Evolutionary conservation across 2,797 vertebrate species (phyloP), one percentile per base, ranked within the genome.

Genomic region (Neolamprologus multifasciatus): DNA sequence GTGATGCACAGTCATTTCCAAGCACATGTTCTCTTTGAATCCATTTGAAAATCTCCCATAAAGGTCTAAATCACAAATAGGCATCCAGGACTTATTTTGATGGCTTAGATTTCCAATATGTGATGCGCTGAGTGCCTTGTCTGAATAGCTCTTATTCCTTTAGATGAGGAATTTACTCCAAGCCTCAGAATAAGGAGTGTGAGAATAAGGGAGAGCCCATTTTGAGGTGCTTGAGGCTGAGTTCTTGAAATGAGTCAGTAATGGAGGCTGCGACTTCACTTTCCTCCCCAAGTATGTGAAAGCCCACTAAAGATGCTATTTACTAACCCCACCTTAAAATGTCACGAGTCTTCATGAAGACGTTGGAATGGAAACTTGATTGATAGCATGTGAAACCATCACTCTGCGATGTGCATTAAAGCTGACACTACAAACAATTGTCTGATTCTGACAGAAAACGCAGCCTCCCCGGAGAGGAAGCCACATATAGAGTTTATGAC

Each of bases 191-290:
- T 55, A 76, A 81, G 84, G 57, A 83, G 64, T 83, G 80, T 54
- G 64, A 84, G 87, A 87, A 78, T 74, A 88, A 80, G 80, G 77
- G 74, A 50, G 45, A 69, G 23, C 43, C 82, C 78, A 85, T 91
- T 92, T 83, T 50, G 82, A 88, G 80, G 85, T 86, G 80, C 88
- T 91, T 93, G 86, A 89, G 87, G 79, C 80, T 26, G 38, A 84
- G 86, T 85, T 91, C 81, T 87, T 77, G 43, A 84, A 90, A 91
- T 81, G 88, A 89, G 78, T 86, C 84, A 9, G 84, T 89, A 90
- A 91, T 89, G 84, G 86, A 87, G 84, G 86, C 88, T 82, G 80
- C 40, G 89, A 93, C 86, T 90, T 85, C 81, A 81, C 79, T 88
- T 83, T 86, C 76, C 78, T 82, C 62, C 79, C 17, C 51, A 80